Base-by-base conservation (phyloP, 2,888 invertebrate species). In the Minunthozetes semirufus region DNA sequence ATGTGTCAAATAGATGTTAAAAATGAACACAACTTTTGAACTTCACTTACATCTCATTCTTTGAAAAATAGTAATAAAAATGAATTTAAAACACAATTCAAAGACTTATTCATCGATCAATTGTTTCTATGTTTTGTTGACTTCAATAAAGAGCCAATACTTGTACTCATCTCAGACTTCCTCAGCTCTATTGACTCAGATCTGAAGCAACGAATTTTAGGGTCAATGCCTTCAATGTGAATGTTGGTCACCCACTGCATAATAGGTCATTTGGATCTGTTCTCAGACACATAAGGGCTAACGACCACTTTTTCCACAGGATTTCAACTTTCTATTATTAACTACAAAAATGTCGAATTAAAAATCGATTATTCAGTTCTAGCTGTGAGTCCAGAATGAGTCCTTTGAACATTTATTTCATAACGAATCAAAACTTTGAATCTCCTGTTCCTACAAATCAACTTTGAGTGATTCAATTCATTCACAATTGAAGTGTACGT, bases 171-270 rank as follows among this genome's bases (percentile, higher is more conserved):
- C 61, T 61, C 61, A 61, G 11, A 61, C 42, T 33, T 68, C 68
- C 22, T 68, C 11, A 29, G 33, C 68, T 22, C 68, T 68, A 68
- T 68, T 68, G 42, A 42, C 68, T 68, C 38, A 68, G 9, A 68
- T 68, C 15, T 22, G 17, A 19, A 38, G 33, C 27, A 29, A 61
- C n/a, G 42, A 38, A 68, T 68, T 19, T 68, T 42, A 68, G 68
- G 68, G 68, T 68, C 68, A 68, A 68, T 68, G 68, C 68, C 68
- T 68, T 46, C 46, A 38, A 38, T 68, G 42, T n/a, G 68, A 68
- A 68, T 68, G 68, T 68, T 68, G 68, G 68, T 68, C 68, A 68
- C 68, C 22, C 38, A 68, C 68, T 22, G 22, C 38, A 68, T 68
- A 38, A 68, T 68, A 68, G 68, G 68, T 68, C 68, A 68, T 46